A percentile compares a stretch with the other conserved stretches of the same genome.
Conservation (phyloP, 2,113 vertebrate species). For the Piprites chloris region DNA sequence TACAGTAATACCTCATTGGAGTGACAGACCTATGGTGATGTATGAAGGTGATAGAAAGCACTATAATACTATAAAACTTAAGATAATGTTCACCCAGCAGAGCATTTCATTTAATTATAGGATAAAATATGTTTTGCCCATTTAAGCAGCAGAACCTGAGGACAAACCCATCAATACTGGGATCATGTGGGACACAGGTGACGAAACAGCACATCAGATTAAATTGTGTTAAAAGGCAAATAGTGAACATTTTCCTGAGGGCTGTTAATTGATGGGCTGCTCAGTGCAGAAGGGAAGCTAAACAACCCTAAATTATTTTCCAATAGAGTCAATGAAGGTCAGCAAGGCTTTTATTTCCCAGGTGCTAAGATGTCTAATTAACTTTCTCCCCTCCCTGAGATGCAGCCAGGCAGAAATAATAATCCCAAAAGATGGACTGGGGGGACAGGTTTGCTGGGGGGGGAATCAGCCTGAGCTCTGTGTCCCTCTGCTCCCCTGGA, state of each 20-base stretch:
- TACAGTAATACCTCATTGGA: neutral
- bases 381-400: slow-evolving; percentile 14
- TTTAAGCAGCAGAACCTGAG: slow-evolving; percentile 2
- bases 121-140: slow-evolving; percentile 37
- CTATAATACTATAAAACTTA: slow-evolving; percentile 21
- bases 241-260: neutral
- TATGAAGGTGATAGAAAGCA: slow-evolving; percentile 16
- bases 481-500: neutral
- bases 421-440: neutral
- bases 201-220: neutral
- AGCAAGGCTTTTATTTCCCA: slow-evolving; percentile 25
- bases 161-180: neutral
- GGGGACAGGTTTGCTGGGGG: neutral
- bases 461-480: neutral
- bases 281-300: slow-evolving; percentile 24
- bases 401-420: neutral
- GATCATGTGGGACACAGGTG: neutral
- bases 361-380: slow-evolving; percentile 35
- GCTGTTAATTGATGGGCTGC: neutral
- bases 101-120: slow-evolving; percentile 50
- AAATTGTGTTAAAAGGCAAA: neutral
- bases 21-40: slow-evolving; percentile 14
- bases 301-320: slow-evolving; percentile 34
- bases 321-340: slow-evolving; percentile 44
- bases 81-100: slow-evolving; percentile 21